These are phyloP conservation scores for Amphimedon queenslandica DNA, from an alignment of 37 sponge, comb jelly and placozoan genomes.

Conservation along the genomic window DNA sequence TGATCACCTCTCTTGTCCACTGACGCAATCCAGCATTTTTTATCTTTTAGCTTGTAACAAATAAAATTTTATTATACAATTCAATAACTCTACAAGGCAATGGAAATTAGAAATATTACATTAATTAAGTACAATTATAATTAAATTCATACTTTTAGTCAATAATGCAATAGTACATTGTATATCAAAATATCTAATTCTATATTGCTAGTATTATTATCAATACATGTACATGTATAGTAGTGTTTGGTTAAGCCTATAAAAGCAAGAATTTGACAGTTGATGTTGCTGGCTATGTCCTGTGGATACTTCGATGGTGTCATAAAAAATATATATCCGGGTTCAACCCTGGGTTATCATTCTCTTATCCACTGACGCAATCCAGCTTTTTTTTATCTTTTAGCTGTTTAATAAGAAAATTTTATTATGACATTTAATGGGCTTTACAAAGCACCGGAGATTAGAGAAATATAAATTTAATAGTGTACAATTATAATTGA, in stretches of 20 bases:
- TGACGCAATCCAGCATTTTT: slow-evolving; percentile 2
- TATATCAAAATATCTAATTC: background rate
- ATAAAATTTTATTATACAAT: background rate
- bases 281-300: background rate
- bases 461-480: background rate
- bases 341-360: background rate
- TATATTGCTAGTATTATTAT: too few relatives aligned
- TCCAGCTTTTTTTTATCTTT: background rate
- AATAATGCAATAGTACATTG: background rate
- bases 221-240: too few relatives aligned
- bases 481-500: background rate
- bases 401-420: background rate
- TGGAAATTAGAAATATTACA: background rate
- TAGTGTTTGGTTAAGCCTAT: too few relatives aligned
- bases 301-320: background rate
- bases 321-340: background rate
- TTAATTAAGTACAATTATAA: background rate
- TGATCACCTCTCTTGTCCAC: background rate
- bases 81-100: too few relatives aligned
- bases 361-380: background rate
- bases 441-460: too few relatives aligned
- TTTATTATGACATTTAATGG: background rate
- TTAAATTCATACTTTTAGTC: background rate
- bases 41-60: background rate
- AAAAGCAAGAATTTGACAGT: too few relatives aligned